Evolutionary conservation across 1,140 invertebrate genomes (phyloP).

Genomic region (Arion vulgaris): DNA sequence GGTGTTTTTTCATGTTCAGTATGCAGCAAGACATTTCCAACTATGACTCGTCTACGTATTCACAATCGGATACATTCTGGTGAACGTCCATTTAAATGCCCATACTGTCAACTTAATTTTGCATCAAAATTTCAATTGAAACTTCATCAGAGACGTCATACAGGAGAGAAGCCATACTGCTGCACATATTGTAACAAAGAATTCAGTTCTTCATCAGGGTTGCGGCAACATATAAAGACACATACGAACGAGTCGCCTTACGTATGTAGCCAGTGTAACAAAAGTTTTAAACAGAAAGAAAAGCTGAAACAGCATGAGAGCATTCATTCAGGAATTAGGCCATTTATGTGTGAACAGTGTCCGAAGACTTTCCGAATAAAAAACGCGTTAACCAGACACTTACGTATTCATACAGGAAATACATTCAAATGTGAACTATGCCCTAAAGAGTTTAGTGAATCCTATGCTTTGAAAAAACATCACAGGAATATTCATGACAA

Average conservation of each 20-base stretch:
- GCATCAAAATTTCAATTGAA: background rate
- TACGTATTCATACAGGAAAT: background rate
- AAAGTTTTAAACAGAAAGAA: background rate
- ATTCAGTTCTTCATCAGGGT: background rate
- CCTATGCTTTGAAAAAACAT: background rate
- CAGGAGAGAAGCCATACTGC: conserved; percentile 31
- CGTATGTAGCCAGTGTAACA: background rate
- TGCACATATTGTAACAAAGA: background rate
- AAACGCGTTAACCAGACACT: background rate
- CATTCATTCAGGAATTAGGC: background rate
- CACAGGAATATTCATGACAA: background rate
- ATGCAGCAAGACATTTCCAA: conserved; percentile 7
- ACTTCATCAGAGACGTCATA: conserved; percentile 2
- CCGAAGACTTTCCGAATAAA: background rate
- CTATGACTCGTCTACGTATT: background rate
- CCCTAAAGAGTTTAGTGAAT: background rate
- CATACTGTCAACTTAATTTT: background rate
- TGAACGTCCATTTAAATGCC: background rate
- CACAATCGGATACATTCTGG: conserved; percentile 8
- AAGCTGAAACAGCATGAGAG: background rate
- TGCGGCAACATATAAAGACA: background rate
- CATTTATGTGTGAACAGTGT: conserved; percentile 11
- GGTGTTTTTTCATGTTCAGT: background rate
- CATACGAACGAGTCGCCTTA: background rate
- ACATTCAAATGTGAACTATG: background rate